Base-by-base conservation (phyloP, 2,113 vertebrate genomes). In the Shinisaurus crocodilurus region DNA sequence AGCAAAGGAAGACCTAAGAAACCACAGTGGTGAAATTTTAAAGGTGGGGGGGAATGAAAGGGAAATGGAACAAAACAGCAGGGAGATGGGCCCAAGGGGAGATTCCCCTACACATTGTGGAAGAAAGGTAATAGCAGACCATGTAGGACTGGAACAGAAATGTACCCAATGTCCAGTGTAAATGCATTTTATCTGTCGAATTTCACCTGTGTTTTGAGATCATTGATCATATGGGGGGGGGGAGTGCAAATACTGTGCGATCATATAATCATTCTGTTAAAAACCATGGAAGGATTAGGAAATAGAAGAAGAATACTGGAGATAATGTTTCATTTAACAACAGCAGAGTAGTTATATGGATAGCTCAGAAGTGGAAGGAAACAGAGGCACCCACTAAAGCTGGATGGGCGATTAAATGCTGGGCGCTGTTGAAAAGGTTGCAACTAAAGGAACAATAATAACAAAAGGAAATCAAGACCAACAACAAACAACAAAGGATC, bases 41-140 rank as follows among this genome's bases (percentile, higher is more conserved):
- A n/a, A 27, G 88, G 12, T 0, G 0, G 70, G 0, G 70, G 63
- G 82, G 63, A 80, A 40, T 32, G 63, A 67, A 85, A 54, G 82
- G 80, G 16, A 0, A 0, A 84, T 0, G 0, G 0, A 37, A 48
- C 74, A 0, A 0, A 37, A 75, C 72, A 48, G 8, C 10, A 76
- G 18, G 25, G 20, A 25, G 37, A 76, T 6, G 23, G 18, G 12
- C 5, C 6, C 5, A 40, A 37, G 37, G 23, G 75, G 69, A 67
- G 3, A 70, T 10, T 9, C 34, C 69, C 8, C 6, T 23, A 18
- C 37, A 76, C 20, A 76, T 23, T 50, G 27, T 50, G 3, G 48
- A 50, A 50, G 29, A 79, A 50, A 80, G 77, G 43, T 80, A n/a
- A 29, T 4, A 29, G 12, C 29, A 80, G 45, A 50, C 10, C 10